phyloP scores from a whole-genome alignment of 2,113 vertebrate genomes.

The Hippocampus comes region DNA sequence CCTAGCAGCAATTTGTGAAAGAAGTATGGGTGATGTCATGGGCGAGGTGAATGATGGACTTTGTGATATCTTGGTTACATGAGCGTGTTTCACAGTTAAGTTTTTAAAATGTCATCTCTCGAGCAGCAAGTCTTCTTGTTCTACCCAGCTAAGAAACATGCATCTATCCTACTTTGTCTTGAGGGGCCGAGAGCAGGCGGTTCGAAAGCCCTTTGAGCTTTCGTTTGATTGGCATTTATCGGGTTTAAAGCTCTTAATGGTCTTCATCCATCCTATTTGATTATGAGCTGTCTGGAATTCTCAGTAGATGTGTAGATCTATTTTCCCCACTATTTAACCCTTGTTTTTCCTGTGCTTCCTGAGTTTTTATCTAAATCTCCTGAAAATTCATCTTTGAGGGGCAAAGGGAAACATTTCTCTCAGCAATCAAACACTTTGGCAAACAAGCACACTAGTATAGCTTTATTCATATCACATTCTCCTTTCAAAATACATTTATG shows the following conservation, averaged over 20 bases:
- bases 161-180: constrained; percentile 8
- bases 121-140: constrained; percentile 1
- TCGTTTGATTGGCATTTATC: no score
- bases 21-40: constrained; percentile 39
- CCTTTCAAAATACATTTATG: constrained; percentile 57
- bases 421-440: constrained; percentile 6
- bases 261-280: no score
- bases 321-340: no score
- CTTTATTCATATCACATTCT: constrained; percentile 58
- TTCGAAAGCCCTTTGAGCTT: neutral
- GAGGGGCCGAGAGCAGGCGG: constrained; percentile 5
- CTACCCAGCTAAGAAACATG: constrained; percentile 16
- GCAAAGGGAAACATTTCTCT: neutral
- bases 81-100: constrained; percentile 11
- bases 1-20: constrained; percentile 19
- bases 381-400: neutral
- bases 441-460: constrained; percentile 2
- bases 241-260: no score
- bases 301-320: no score
- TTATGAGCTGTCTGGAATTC: no score
- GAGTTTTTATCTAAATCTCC: neutral
- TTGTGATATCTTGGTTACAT: constrained; percentile 16
- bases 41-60: constrained; percentile 14
- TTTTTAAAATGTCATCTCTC: constrained; percentile 29
- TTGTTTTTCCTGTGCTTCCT: neutral